Evolutionary conservation across 2,888 invertebrate genomes (phyloP).

Genomic region (Agonopterix arenella): DNA sequence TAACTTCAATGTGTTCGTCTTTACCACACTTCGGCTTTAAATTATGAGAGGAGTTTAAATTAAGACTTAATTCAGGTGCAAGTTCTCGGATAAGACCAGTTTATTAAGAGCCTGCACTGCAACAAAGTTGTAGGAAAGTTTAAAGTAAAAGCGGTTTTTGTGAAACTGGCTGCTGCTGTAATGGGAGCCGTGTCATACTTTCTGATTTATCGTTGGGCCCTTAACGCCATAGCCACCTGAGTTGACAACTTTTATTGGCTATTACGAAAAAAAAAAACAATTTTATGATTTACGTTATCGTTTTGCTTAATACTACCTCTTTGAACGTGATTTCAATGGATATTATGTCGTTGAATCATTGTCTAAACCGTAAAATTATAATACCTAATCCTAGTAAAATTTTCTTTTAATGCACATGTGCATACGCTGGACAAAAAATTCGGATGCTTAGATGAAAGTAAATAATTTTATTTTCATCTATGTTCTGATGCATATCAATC

Average conservation of each 20-base stretch:
- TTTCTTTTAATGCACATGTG: too few relatives aligned
- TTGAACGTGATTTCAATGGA: too few relatives aligned
- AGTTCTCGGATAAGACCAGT: conserved; percentile 13
- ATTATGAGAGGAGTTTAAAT: conserved; percentile 36
- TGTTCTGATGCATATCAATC: too few relatives aligned
- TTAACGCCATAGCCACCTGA: conserved; percentile 33
- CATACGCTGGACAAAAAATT: too few relatives aligned
- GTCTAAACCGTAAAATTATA: too few relatives aligned
- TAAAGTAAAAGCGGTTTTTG: too few relatives aligned
- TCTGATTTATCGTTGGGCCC: conserved; percentile 35
- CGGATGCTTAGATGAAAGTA: too few relatives aligned
- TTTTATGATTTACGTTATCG: too few relatives aligned
- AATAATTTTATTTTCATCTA: too few relatives aligned
- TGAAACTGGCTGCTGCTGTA: not conserved
- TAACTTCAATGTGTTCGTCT: not conserved
- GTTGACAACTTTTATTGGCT: conserved; percentile 34
- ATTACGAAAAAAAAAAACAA: conserved; percentile 17
- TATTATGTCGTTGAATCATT: too few relatives aligned
- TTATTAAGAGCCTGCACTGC: conserved; percentile 14
- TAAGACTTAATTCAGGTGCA: conserved; percentile 26
- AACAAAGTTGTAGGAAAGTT: not conserved
- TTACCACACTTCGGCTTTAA: conserved; percentile 17
- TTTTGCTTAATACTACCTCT: too few relatives aligned
- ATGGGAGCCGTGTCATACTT: conserved; percentile 3
- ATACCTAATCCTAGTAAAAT: too few relatives aligned